Percentiles rank a stretch among this genome's conserved stretches.
phyloP scores from a whole-genome alignment of 1,140 invertebrate genomes.

The Cyrtorhinus lividipennis region DNA sequence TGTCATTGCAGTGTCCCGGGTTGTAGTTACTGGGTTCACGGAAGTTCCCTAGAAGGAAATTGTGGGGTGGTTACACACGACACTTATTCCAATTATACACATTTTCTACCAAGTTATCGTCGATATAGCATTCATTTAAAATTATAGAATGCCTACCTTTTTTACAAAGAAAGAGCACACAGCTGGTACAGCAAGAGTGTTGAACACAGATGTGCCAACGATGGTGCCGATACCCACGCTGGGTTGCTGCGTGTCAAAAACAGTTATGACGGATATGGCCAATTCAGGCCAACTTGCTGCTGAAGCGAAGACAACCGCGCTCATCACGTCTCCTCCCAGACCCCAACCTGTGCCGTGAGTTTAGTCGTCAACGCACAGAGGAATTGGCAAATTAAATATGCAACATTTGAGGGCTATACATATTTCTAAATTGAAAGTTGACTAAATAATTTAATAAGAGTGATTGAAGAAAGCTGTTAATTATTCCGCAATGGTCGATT shows the following conservation, averaged over 20 bases:
- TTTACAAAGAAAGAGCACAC: neutral
- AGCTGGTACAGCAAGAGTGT: conserved; percentile 8
- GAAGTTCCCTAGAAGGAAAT: neutral
- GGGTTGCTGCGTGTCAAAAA: neutral
- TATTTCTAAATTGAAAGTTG: too few species aligned
- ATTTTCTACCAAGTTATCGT: too few species aligned
- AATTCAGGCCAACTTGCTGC: conserved; percentile 6
- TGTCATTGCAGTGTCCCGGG: neutral
- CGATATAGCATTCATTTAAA: too few species aligned
- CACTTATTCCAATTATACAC: too few species aligned
- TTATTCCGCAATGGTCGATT: too few species aligned
- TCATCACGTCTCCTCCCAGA: neutral
- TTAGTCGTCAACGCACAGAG: too few species aligned
- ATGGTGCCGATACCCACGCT: conserved; percentile 3
- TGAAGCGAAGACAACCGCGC: neutral
- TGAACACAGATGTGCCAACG: conserved; percentile 2
- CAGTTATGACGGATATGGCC: neutral
- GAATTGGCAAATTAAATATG: too few species aligned
- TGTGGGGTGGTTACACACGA: too few species aligned
- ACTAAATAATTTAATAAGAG: too few species aligned
- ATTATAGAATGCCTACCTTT: neutral
- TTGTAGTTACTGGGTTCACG: neutral
- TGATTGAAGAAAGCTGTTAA: too few species aligned
- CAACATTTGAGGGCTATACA: too few species aligned
- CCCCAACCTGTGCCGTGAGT: neutral